Conservation (phyloP, 37 sponge, comb jelly and placozoan genomes). For the Bolinopsis microptera region DNA sequence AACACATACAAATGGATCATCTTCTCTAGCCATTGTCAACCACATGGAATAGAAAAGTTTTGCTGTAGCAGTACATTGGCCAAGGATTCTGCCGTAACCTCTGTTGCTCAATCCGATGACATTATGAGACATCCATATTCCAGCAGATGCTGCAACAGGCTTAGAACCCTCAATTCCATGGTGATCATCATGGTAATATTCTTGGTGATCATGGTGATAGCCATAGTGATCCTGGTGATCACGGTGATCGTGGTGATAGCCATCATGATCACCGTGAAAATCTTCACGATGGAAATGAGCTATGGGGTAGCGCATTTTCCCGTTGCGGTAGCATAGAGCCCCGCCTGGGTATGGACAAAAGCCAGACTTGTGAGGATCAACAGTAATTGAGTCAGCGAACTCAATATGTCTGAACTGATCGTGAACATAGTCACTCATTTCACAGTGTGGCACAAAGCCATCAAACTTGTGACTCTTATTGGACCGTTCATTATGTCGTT, state of each 20-base stretch:
- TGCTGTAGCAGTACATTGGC: not conserved
- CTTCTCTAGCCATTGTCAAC: not conserved
- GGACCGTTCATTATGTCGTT: no score
- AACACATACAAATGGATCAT: not conserved
- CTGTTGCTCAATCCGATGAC: not conserved
- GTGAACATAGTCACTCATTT: not conserved
- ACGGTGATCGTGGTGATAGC: not conserved
- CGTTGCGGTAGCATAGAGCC: conserved; percentile 46
- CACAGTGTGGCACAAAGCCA: not conserved
- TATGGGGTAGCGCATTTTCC: not conserved
- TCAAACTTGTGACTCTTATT: not conserved
- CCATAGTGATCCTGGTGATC: not conserved
- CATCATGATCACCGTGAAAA: no score
- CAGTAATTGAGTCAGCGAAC: conserved; percentile 42
- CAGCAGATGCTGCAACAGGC: conserved; percentile 5
- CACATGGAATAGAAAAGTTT: conserved; percentile 6
- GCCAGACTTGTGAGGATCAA: conserved; percentile 64
- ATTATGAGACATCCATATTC: not conserved
- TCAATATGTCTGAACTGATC: not conserved
- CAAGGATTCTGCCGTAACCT: not conserved
- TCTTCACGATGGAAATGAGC: not conserved
- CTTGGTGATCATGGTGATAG: no score
- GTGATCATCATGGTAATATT: no score
- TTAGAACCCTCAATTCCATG: not conserved
- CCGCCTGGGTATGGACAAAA: conserved; percentile 59